Conservation (phyloP, 2,888 invertebrate genomes). For the Serrognathus titanus region DNA sequence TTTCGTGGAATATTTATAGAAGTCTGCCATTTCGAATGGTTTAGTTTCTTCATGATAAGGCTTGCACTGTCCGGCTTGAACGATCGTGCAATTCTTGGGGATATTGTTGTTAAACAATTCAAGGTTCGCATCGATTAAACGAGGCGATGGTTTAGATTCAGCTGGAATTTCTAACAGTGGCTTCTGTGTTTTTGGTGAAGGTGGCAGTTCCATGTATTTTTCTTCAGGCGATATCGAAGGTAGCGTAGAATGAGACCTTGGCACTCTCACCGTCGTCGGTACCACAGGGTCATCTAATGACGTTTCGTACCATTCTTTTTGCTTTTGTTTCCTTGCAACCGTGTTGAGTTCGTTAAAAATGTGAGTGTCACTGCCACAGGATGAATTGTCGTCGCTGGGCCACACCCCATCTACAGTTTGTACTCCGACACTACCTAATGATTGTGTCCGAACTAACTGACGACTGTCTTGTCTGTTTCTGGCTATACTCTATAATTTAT, state of each 20-base stretch:
- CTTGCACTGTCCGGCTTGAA: conserved; percentile 85
- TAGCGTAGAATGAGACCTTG: conserved; percentile 34
- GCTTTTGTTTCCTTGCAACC: conserved; percentile 42
- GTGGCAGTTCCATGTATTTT: conserved; percentile 23
- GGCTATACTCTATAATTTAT: conserved; percentile 10
- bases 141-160: conserved; percentile 45
- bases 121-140: conserved; percentile 39
- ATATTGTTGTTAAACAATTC: conserved; percentile 59
- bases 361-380: conserved; percentile 46
- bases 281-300: conserved; percentile 46
- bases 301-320: conserved; percentile 50
- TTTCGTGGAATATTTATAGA: conserved; percentile 95
- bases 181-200: conserved; percentile 35
- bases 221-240: conserved; percentile 30
- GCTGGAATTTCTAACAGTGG: conserved; percentile 46
- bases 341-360: conserved; percentile 39
- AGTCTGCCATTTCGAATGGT: conserved; percentile 97
- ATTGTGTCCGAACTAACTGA: conserved; percentile 56
- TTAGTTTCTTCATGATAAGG: conserved; percentile 92
- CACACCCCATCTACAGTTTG: conserved; percentile 46
- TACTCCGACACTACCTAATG: conserved; percentile 56
- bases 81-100: conserved; percentile 78
- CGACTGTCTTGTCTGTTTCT: conserved; percentile 42
- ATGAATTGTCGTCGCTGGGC: conserved; percentile 48
- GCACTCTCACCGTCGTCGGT: conserved; percentile 26